Evolutionary conservation across 2,797 vertebrate species (phyloP).

Genomic region (Manis pentadactyla): DNA sequence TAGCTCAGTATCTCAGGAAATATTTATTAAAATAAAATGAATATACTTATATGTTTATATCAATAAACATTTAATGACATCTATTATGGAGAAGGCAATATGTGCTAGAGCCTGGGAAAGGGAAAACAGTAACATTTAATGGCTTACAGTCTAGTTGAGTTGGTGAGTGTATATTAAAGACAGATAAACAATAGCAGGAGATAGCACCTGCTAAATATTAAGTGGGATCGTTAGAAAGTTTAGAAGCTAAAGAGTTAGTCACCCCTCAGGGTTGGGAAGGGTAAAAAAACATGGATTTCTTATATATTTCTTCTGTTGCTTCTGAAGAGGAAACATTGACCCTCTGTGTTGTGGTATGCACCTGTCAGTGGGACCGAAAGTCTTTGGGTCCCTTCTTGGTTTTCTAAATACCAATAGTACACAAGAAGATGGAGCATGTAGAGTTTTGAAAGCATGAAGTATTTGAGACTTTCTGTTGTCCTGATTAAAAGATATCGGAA

Average conservation of each 20-base stretch:
- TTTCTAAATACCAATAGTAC: background rate
- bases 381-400: background rate
- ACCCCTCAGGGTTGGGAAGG: background rate
- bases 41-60: background rate
- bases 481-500: background rate
- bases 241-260: background rate
- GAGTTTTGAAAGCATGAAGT: background rate
- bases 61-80: background rate
- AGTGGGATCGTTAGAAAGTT: background rate
- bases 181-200: slow-evolving; percentile 23
- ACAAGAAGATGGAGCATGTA: background rate
- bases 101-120: background rate
- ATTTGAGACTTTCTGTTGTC: background rate
- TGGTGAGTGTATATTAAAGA: background rate
- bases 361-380: background rate
- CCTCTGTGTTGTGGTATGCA: background rate
- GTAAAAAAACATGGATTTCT: background rate
- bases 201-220: background rate
- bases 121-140: background rate
- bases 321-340: background rate
- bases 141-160: slow-evolving; percentile 1
- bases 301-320: background rate
- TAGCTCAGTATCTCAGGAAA: slow-evolving; percentile 19
- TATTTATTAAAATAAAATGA: slow-evolving; percentile 54
- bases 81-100: background rate